Percentiles rank a stretch among this genome's conserved stretches.
Evolutionary conservation across 2,888 invertebrate species (phyloP).

Genomic region (Boloria selene): DNA sequence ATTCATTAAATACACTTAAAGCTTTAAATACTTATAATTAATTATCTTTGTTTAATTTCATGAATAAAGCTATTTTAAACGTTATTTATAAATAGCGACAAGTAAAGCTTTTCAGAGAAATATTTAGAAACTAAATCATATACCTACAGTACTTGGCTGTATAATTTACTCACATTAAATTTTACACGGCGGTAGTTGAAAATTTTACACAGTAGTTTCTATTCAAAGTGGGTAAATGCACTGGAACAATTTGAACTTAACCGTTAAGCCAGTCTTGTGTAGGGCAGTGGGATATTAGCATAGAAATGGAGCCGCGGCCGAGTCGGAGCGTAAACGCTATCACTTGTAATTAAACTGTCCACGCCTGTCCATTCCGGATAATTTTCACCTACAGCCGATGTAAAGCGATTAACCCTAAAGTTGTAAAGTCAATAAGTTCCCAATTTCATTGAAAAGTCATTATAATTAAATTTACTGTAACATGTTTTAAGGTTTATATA

Average conservation of each 20-base stretch:
- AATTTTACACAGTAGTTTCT: slow-evolving; percentile 24
- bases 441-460: slow-evolving; percentile 9
- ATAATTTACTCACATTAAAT: not conserved
- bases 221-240: slow-evolving; percentile 28
- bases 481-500: too few species aligned
- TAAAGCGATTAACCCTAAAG: slow-evolving; percentile 25
- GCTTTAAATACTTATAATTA: too few species aligned
- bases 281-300: slow-evolving; percentile 39
- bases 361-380: slow-evolving; percentile 36
- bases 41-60: too few species aligned
- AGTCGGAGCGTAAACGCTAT: slow-evolving; percentile 39
- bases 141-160: not conserved
- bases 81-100: too few species aligned
- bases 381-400: slow-evolving; percentile 29
- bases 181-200: slow-evolving; percentile 29
- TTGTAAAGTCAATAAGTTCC: slow-evolving; percentile 17
- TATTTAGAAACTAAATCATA: not conserved
- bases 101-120: not conserved
- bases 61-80: too few species aligned
- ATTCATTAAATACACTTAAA: too few species aligned
- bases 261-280: slow-evolving; percentile 35
- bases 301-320: slow-evolving; percentile 42
- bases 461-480: too few species aligned
- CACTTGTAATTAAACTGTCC: slow-evolving; percentile 43
- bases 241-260: slow-evolving; percentile 35